Conservation (phyloP, 2,113 vertebrate genomes). For the Rhombomys opimus region DNA sequence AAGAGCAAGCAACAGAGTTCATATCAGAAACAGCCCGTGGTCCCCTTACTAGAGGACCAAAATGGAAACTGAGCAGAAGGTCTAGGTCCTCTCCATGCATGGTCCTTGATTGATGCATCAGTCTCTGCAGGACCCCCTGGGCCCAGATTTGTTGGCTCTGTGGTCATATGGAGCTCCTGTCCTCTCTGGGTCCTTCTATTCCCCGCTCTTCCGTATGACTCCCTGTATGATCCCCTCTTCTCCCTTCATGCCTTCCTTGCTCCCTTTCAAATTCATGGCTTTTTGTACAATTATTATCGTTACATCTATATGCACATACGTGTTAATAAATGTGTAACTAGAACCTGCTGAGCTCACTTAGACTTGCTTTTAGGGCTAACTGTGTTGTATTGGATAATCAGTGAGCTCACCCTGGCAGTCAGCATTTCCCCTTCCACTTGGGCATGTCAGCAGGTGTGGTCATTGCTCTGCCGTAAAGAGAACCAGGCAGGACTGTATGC, state of each 20-base stretch:
- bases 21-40: no score
- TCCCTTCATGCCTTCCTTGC: neutral
- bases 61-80: no score
- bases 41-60: no score
- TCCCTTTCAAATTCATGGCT: neutral
- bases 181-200: no score
- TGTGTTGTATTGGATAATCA: neutral
- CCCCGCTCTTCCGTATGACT: no score
- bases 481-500: neutral
- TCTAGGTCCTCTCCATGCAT: no score
- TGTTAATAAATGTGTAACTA: neutral
- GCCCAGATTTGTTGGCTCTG: no score
- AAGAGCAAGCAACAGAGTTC: no score
- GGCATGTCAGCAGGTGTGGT: neutral
- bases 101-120: no score
- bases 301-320: neutral
- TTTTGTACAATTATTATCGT: neutral
- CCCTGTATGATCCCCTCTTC: neutral
- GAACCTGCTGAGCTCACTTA: neutral
- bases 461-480: neutral
- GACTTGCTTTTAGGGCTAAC: neutral
- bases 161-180: no score
- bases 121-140: no score
- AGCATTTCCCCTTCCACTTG: neutral
- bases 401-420: neutral